Percentiles rank a stretch among this genome's conserved stretches.
Evolutionary conservation across 92 coral and sea anemone genomes (phyloP).

Genomic region (Zoanthus sansibaricus): DNA sequence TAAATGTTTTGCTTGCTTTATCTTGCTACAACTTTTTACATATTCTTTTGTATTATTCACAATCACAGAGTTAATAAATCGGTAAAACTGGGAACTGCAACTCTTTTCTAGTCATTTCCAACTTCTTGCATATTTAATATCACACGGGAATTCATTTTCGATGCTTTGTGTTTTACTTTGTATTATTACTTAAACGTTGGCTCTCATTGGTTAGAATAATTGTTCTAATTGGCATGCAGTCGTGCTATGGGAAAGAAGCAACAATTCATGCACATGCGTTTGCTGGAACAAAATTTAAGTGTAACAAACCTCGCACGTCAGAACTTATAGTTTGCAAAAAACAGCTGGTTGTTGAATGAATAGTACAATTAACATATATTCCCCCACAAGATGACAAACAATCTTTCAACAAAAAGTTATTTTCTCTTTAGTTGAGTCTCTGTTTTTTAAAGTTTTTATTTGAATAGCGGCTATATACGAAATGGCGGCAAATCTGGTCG

Average conservation of each 20-base stretch:
- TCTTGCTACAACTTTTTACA: neutral
- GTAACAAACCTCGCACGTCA: neutral
- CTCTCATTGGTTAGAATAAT: conserved; percentile 14
- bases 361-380: neutral
- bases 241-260: neutral
- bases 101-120: neutral
- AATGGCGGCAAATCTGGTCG: conserved; percentile 37
- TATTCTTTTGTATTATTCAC: neutral
- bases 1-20: neutral
- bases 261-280: conserved; percentile 12
- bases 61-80: neutral
- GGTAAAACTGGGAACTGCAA: neutral
- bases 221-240: conserved; percentile 1
- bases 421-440: neutral
- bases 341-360: conserved; percentile 1
- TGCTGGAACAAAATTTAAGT: neutral
- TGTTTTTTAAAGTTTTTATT: neutral
- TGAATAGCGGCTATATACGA: neutral
- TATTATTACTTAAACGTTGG: neutral
- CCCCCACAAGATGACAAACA: neutral
- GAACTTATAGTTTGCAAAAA: neutral
- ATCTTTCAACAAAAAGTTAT: neutral
- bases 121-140: conserved; percentile 25
- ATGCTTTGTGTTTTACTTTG: neutral
- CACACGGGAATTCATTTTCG: neutral